Evolutionary conservation across 2,888 invertebrate genomes (phyloP).

Genomic region (Spodoptera littoralis): DNA sequence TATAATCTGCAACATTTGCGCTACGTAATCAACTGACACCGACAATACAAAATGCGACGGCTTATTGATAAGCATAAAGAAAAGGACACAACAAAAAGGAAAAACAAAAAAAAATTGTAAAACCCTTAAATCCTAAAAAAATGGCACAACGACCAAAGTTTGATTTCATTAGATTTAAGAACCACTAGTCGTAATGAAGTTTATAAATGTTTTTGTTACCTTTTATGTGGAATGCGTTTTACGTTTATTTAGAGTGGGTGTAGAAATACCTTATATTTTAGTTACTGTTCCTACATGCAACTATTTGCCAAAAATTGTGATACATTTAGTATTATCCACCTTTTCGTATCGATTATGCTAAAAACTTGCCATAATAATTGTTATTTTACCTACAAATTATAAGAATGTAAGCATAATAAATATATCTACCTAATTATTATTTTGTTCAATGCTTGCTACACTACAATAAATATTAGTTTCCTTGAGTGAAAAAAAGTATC

Average conservation of each 20-base stretch:
- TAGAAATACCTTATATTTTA: constrained; percentile 46
- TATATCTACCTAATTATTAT: constrained; percentile 3
- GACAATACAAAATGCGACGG: constrained; percentile 81
- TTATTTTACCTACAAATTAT: constrained; percentile 42
- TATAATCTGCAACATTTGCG: constrained; percentile 57
- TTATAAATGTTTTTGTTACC: constrained; percentile 56
- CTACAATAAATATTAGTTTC: constrained; percentile 56
- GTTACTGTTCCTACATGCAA: constrained; percentile 62
- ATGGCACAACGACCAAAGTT: constrained; percentile 89
- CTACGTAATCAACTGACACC: constrained; percentile 82
- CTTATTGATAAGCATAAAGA: constrained; percentile 60
- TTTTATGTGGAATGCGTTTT: constrained; percentile 49
- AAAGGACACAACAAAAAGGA: constrained; percentile 55
- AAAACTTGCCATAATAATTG: constrained; percentile 55
- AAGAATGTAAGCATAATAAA: constrained; percentile 45
- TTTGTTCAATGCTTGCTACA: constrained; percentile 36
- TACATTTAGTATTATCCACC: constrained; percentile 44
- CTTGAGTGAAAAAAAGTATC: constrained; percentile 68
- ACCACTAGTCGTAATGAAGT: constrained; percentile 74
- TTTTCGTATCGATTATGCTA: constrained; percentile 33
- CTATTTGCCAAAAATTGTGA: constrained; percentile 63
- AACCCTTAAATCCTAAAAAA: constrained; percentile 83
- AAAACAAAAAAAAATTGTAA: constrained; percentile 81
- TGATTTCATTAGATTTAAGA: constrained; percentile 79
- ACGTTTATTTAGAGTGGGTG: constrained; percentile 35